A percentile compares a stretch with the other conserved stretches of the same genome.
Evolutionary conservation across 2,888 invertebrate genomes (phyloP).

Genomic region (Augochlorella aurata): DNA sequence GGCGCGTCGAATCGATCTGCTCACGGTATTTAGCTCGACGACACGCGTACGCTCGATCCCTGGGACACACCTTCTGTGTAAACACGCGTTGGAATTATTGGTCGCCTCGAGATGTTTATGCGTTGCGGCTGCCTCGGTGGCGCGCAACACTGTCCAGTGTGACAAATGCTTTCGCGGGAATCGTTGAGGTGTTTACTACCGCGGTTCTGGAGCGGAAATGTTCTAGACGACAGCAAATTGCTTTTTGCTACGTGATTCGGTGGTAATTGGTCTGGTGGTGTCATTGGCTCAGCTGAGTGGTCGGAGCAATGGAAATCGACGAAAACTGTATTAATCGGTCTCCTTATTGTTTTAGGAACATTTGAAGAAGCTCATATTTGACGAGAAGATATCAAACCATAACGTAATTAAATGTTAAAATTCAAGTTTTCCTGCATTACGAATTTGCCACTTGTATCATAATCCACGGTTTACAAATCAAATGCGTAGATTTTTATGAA

Average conservation of each 20-base stretch:
- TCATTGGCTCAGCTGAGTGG: neutral
- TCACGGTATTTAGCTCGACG: constrained; percentile 8
- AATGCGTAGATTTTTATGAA: too few relatives aligned
- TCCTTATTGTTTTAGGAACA: too few relatives aligned
- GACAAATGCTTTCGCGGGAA: neutral
- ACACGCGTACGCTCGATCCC: neutral
- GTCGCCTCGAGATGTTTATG: constrained; percentile 5
- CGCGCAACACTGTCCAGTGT: neutral
- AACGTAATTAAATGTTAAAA: too few relatives aligned
- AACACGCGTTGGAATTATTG: constrained; percentile 9
- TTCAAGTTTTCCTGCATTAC: too few relatives aligned
- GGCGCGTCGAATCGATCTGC: constrained; percentile 32
- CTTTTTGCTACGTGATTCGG: neutral
- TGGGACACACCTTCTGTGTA: constrained; percentile 7
- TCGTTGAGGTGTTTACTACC: neutral
- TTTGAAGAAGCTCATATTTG: too few relatives aligned
- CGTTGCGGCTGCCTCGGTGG: neutral
- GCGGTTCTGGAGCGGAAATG: neutral
- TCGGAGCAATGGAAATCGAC: neutral
- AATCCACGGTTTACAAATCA: too few relatives aligned
- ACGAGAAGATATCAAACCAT: too few relatives aligned
- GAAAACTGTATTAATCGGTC: neutral
- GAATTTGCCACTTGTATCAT: too few relatives aligned
- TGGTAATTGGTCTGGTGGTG: neutral
- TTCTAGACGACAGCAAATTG: neutral